Base-by-base conservation (phyloP, 2,888 invertebrate species). In the Drosophila falleni region DNA sequence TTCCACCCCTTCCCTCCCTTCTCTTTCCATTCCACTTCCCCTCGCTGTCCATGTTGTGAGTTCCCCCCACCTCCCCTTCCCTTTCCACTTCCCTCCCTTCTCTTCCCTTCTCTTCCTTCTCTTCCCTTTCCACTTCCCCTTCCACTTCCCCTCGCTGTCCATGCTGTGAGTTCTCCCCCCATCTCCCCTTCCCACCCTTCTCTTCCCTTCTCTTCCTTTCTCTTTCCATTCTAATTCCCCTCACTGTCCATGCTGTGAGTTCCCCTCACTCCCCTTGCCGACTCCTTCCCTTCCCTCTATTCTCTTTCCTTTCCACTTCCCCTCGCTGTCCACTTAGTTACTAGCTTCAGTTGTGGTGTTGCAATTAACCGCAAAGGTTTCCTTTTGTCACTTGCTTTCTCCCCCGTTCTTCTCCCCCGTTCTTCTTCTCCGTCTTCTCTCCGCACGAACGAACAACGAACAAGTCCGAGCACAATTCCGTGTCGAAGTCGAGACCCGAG, bases 331-430 rank as follows among this genome's bases (percentile, higher is more conserved):
- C 50, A 26, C 44, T 13, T 13, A 26, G 13, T 26, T 42, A 5
- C 42, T 23, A 44, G 15, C 15, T 39, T 39, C 15, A 15, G 37
- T 29, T 11, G 37, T 26, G 73, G 83, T 80, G 73, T 65, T 86
- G 84, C 84, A 84, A 84, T 84, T 84, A 84, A 89, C 84, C 84
- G 71, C 84, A 84, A 84, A 84, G 89, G 84, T 83, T 84, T 84
- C 87, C 84, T 79, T 79, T 89, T 88, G 78, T 89, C 80, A 75
- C 78, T 86, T 63, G 39, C 42, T 31, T 39, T 16, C 62, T 6
- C 42, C 54, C 64, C 29, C 55, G 4, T 33, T 9, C 61, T 23
- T 16, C 62, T 6, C 42, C 54, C 64, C 29, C 55, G 4, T 33
- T 9, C 61, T 23, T n/a, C n/a, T n/a, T n/a, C n/a, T n/a, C n/a